A percentile compares a stretch with the other conserved stretches of the same genome.
These are phyloP conservation scores for Campoletis sonorensis DNA, from an alignment of 1,140 invertebrate species.

Conservation along the genomic window DNA sequence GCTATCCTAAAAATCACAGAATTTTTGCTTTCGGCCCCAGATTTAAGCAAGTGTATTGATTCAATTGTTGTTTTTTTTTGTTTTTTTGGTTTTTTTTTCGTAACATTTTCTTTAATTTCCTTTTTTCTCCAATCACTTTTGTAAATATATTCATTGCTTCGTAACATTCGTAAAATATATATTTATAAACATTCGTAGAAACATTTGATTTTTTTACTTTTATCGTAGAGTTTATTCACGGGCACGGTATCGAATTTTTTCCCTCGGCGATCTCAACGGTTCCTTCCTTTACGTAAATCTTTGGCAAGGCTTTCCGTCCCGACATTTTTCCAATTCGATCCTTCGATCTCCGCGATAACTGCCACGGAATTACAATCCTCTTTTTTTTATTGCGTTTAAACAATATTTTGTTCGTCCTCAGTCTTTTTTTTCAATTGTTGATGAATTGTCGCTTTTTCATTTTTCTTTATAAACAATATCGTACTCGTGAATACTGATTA, in stretches of 20 bases:
- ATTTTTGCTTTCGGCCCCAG: not conserved
- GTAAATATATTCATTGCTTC: conserved; percentile 44
- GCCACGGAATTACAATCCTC: not conserved
- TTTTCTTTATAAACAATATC: too few relatives aligned
- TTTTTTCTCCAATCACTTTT: not conserved
- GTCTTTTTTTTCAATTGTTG: not conserved
- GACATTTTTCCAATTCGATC: not conserved
- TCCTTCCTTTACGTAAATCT: not conserved
- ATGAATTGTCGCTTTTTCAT: not conserved
- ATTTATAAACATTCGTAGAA: conserved; percentile 39
- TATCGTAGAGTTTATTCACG: conserved; percentile 10
- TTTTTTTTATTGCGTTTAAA: not conserved
- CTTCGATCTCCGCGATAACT: too few relatives aligned
- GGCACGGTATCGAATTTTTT: not conserved
- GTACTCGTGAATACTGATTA: not conserved
- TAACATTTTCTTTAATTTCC: conserved; percentile 20
- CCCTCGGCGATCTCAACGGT: not conserved
- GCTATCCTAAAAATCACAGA: not conserved
- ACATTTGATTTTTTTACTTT: conserved; percentile 28
- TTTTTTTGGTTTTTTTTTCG: conserved; percentile 6
- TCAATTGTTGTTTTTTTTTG: too few relatives aligned
- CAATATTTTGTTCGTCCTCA: too few relatives aligned
- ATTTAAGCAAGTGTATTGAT: too few relatives aligned
- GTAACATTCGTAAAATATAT: conserved; percentile 49
- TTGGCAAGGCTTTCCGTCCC: not conserved